Percentiles rank a stretch among this genome's conserved stretches.
Conservation (phyloP, 2,113 vertebrate genomes). For the Hassar affinis region DNA sequence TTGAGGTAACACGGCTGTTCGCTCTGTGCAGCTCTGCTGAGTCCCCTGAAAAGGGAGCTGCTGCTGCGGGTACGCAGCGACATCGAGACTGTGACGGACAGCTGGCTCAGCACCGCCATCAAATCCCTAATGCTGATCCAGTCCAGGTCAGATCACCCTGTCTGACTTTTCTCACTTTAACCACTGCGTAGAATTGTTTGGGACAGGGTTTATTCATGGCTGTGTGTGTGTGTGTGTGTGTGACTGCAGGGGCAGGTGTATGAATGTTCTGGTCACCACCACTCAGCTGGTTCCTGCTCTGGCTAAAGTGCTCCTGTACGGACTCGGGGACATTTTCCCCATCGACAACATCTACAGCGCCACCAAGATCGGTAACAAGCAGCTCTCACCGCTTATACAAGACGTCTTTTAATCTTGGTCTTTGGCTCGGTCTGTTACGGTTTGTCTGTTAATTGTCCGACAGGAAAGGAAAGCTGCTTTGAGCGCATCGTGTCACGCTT, state of each 20-base stretch:
- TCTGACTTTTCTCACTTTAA: no score
- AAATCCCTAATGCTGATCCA: constrained; percentile 95
- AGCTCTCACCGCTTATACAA: background rate
- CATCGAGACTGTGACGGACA: constrained; percentile 92
- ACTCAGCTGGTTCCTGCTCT: constrained; percentile 96
- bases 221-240: background rate
- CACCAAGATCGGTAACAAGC: constrained; percentile 89
- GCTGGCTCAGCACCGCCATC: constrained; percentile 92
- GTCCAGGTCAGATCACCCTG: constrained; percentile 78
- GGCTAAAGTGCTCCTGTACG: constrained; percentile 95
- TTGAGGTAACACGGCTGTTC: background rate
- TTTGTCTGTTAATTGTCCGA: background rate
- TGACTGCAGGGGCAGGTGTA: constrained; percentile 84
- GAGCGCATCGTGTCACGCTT: constrained; percentile 95
- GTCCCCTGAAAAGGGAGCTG: constrained; percentile 88
- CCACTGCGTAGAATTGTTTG: background rate
- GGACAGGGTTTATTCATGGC: background rate
- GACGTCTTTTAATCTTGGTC: background rate
- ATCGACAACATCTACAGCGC: constrained; percentile 99
- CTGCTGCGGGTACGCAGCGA: constrained; percentile 84
- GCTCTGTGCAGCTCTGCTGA: constrained; percentile 79
- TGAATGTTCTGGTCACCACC: constrained; percentile 96
- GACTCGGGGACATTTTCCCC: constrained; percentile 92
- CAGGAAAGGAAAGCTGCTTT: constrained; percentile 98
- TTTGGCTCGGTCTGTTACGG: background rate